Evolutionary conservation across 2,113 vertebrate species (phyloP), one percentile per base, ranked within the genome.

Genomic region (Corvus hawaiiensis): DNA sequence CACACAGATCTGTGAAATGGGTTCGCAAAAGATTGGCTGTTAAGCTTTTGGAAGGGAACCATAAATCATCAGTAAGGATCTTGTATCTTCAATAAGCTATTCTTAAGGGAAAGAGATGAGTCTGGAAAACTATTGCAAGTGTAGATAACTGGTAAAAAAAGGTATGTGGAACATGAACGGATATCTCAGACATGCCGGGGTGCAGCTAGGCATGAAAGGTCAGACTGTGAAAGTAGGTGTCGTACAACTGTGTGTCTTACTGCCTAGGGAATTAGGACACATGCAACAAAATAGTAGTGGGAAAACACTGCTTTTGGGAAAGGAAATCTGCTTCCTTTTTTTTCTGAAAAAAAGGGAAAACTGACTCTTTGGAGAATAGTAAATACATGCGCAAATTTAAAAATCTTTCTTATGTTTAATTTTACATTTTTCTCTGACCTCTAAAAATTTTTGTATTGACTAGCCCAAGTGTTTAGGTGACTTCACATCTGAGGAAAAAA

Each of bases 51-150:
- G 32, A 89, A 72, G 28, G 35, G 41, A 86, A 26, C 9, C 39
- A 73, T 93, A 87, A 68, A 95, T 95, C 49, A n/a, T 73, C 78
- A 87, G 94, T 95, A 94, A 85, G 37, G n/a, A 41, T 64, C 52
- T 79, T 79, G 12, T 44, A 22, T 52, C 52, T 91, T 89, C 77
- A 87, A 13, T 49, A 13, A 71, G 10, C 7, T 67, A 27, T 61
- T 79, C 54, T 89, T 72, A 63, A 84, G 35, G 21, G 64, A 93
- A 87, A 63, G 41, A 51, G 13, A 16, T 71, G 52, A 74, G 23
- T 35, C 43, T 82, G 64, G 78, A 74, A 94, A 84, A 44, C 27
- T 33, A 21, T 27, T 90, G 30, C 39, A 85, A 52, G 19, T n/a
- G 8, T 16, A 89, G 10, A 19, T 48, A 78, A 81, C 39, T 20